Conservation (phyloP, 1,140 invertebrate species). For the Vanessa atalanta region DNA sequence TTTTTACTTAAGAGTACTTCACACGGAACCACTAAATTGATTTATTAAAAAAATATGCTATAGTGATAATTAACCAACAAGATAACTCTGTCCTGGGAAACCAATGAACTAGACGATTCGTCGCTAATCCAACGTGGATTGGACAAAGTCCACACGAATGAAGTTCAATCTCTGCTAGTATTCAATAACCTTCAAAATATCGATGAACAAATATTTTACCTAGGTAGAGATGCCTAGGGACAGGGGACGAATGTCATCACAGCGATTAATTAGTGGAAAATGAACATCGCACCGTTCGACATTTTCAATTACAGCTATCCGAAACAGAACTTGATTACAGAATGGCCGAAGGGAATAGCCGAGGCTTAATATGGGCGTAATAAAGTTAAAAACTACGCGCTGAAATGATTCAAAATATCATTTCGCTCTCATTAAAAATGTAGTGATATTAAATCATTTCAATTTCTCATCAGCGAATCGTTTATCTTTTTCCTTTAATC, state of each 20-base stretch:
- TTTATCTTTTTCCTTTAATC: neutral
- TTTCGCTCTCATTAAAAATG: constrained; percentile 18
- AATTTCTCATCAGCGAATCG: neutral
- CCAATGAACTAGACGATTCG: too few relatives aligned
- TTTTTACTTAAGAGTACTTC: too few relatives aligned
- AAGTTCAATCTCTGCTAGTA: neutral
- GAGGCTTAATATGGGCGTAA: constrained; percentile 58
- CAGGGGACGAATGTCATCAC: constrained; percentile 66
- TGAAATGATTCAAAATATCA: constrained; percentile 32
- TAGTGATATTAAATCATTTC: neutral
- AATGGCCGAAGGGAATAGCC: constrained; percentile 62
- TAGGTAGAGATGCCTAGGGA: constrained; percentile 40
- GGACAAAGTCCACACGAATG: too few relatives aligned
- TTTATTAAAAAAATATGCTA: too few relatives aligned
- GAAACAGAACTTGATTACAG: constrained; percentile 69
- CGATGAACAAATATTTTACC: constrained; percentile 4
- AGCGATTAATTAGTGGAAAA: constrained; percentile 79
- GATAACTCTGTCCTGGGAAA: too few relatives aligned
- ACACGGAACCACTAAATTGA: too few relatives aligned
- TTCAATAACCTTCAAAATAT: constrained; percentile 7
- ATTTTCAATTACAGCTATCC: constrained; percentile 77
- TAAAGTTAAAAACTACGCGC: constrained; percentile 63
- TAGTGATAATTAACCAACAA: too few relatives aligned
- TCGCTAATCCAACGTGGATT: too few relatives aligned
- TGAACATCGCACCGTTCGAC: constrained; percentile 73